Evolutionary conservation across 2,888 invertebrate genomes (phyloP).

Genomic region (Chrysina gloriosa): DNA sequence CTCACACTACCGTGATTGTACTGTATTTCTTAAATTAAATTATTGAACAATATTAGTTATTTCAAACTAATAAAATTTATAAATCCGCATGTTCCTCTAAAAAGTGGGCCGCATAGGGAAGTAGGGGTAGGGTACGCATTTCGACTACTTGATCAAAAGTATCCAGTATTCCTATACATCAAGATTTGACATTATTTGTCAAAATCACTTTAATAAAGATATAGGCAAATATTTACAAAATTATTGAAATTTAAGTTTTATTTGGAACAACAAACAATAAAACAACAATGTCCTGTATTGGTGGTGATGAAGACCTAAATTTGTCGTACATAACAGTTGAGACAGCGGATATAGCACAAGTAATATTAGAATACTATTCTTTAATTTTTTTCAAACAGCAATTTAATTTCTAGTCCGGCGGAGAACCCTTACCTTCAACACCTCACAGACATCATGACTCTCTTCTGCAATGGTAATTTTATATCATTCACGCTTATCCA

Average conservation of each 20-base stretch:
- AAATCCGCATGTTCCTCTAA: neutral
- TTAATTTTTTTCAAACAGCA: neutral
- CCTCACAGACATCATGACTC: conserved; percentile 3
- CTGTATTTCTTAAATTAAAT: too few relatives aligned
- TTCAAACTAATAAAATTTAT: too few relatives aligned
- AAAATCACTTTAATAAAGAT: neutral
- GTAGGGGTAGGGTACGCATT: too few relatives aligned
- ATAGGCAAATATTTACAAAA: neutral
- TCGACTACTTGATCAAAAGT: too few relatives aligned
- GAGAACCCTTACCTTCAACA: conserved; percentile 3
- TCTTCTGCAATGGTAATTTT: conserved; percentile 24
- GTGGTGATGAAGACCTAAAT: conserved; percentile 12
- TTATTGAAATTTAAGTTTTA: neutral
- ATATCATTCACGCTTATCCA: neutral
- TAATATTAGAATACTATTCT: neutral
- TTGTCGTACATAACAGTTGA: conserved; percentile 14
- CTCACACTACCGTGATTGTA: too few relatives aligned
- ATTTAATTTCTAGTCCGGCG: conserved; percentile 4
- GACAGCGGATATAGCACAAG: conserved; percentile 7
- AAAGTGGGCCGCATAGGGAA: neutral
- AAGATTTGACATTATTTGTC: neutral
- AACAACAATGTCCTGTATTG: neutral
- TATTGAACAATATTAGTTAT: too few relatives aligned
- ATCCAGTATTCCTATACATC: too few relatives aligned
- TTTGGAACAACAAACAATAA: neutral